phyloP scores from a whole-genome alignment of 2,888 invertebrate species.

The Lasioglossum lativentre region DNA sequence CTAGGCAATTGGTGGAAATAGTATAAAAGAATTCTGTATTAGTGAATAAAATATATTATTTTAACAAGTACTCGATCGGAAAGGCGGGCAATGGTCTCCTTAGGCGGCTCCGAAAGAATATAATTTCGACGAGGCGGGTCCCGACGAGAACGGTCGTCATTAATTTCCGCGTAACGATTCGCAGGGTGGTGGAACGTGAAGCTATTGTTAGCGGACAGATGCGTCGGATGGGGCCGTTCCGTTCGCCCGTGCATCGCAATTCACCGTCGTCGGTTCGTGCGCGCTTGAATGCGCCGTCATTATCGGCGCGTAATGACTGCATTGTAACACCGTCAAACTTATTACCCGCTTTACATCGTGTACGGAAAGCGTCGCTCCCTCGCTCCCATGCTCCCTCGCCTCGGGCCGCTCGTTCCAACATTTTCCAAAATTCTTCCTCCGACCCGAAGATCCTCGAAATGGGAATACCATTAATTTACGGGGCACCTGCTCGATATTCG shows the following conservation, averaged over 20 bases:
- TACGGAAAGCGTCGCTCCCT: slow-evolving; percentile 1
- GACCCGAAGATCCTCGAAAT: slow-evolving; percentile 15
- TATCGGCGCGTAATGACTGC: slow-evolving; percentile 77
- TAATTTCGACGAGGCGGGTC: slow-evolving; percentile 32
- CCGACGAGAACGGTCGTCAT: slow-evolving; percentile 32
- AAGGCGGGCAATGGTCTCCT: neutral
- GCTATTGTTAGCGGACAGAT: slow-evolving; percentile 74
- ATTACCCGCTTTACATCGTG: slow-evolving; percentile 64
- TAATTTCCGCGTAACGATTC: slow-evolving; percentile 57
- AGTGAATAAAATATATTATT: no score
- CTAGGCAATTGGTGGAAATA: no score
- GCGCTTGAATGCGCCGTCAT: slow-evolving; percentile 77
- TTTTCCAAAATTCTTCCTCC: neutral
- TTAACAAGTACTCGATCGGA: neutral
- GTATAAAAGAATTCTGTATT: no score
- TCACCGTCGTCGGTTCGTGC: slow-evolving; percentile 71
- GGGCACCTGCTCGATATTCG: neutral
- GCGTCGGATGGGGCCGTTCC: slow-evolving; percentile 52
- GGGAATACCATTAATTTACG: neutral
- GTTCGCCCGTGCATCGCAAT: slow-evolving; percentile 62
- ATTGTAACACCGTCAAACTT: slow-evolving; percentile 77
- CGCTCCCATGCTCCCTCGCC: neutral
- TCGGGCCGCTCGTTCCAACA: neutral
- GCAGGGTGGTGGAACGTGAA: slow-evolving; percentile 51
- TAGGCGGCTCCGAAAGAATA: neutral